Conservation (phyloP, 2,888 invertebrate species). For the Asteroscopus sphinx region DNA sequence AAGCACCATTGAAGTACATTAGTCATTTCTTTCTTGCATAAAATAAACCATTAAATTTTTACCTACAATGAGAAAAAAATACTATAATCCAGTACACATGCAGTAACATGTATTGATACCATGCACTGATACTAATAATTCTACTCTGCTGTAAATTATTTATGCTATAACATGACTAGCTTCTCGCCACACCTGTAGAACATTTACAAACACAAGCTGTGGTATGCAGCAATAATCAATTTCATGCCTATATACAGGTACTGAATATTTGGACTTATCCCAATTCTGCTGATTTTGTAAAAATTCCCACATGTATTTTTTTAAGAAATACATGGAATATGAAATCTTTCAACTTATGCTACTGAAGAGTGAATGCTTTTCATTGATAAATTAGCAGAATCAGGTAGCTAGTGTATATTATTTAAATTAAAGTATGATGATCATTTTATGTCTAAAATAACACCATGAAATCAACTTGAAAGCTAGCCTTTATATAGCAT, state of each 20-base stretch:
- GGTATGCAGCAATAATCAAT: constrained; percentile 9
- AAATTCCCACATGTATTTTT: background rate
- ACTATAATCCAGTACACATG: constrained; percentile 28
- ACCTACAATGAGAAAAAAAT: constrained; percentile 66
- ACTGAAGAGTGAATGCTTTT: background rate
- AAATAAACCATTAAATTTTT: constrained; percentile 54
- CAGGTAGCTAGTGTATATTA: constrained; percentile 12
- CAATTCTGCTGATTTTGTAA: constrained; percentile 6
- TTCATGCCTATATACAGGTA: constrained; percentile 9
- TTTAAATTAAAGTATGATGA: constrained; percentile 23
- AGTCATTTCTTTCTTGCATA: constrained; percentile 71
- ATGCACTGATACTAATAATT: constrained; percentile 8
- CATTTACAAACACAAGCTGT: constrained; percentile 28
- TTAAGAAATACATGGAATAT: background rate
- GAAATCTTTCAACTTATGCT: background rate
- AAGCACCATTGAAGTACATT: constrained; percentile 71
- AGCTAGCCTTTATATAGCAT: constrained; percentile 53
- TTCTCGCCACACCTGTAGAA: constrained; percentile 15
- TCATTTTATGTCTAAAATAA: constrained; percentile 23
- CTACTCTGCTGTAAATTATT: constrained; percentile 12
- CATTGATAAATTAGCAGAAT: constrained; percentile 3
- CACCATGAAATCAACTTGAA: constrained; percentile 40
- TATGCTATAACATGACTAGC: constrained; percentile 3
- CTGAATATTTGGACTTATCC: constrained; percentile 10
- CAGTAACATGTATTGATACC: constrained; percentile 11